Evolutionary conservation across 2,797 vertebrate genomes (phyloP), one percentile per base, ranked within the genome.

Genomic region (Triplophysa bombifrons): DNA sequence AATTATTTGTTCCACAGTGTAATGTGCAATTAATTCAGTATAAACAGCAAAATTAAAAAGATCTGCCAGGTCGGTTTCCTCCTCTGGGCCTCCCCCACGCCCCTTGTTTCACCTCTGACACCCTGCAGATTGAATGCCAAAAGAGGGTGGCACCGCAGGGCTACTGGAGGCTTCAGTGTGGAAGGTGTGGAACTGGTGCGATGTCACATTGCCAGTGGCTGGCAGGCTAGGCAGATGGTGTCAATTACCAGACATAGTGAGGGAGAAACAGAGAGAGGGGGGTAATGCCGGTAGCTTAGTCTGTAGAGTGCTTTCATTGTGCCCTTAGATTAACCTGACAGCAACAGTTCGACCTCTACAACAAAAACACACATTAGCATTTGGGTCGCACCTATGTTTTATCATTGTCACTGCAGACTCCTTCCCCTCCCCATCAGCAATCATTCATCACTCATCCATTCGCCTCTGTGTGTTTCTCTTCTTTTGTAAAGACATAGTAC

Each of bases 391-490:
- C 75, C 74, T 84, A 89, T 81, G 84, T 89, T 93, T 90, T 86
- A 91, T 92, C 90, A 92, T 87, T 89, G 89, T 90, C 90, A 90
- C 27, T 84, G 50, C 73, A 82, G 78, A 85, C 69, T 82, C 85
- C 85, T 86, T 74, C 44, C 72, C 25, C 2, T 30, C 34, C 53
- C 48, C 44, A 55, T 56, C 27, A 25, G 27, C 20, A 68, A 63
- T 38, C 74, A 64, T 61, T 69, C 61, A 53, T 69, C 63, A 44
- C 22, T 20, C 67, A 78, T 71, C 46, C 4, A 41, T 48, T 55
- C 46, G 41, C 68, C 64, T 66, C 17, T 72, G 81, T 66, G 66
- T 67, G 64, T 72, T 65, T 72, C 64, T 84, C 82, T 84, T 73
- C 74, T 81, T 71, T 64, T 75, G 3, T 9, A 63, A 41, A 41